These are phyloP conservation scores for Apolygus lucorum DNA, from an alignment of 1,140 invertebrate genomes.

Conservation along the genomic window DNA sequence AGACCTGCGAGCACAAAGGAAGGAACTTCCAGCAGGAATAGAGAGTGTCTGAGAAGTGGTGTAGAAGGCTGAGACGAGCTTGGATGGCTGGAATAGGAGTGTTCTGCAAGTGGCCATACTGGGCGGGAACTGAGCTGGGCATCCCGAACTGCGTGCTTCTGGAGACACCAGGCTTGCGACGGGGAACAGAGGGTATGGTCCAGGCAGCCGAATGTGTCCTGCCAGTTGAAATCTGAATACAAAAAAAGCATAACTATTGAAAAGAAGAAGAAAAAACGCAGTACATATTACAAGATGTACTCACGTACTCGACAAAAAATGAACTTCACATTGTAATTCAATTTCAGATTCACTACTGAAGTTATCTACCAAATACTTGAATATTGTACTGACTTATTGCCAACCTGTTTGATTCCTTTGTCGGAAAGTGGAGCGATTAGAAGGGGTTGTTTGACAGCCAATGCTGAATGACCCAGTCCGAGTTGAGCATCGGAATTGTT, in stretches of 20 bases:
- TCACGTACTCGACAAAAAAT: no score
- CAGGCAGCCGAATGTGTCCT: slow-evolving; percentile 55
- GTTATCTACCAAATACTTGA: no score
- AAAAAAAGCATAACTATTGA: no score
- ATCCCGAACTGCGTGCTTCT: slow-evolving; percentile 45
- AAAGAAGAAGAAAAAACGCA: no score
- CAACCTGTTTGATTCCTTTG: slow-evolving; percentile 50
- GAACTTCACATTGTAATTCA: no score
- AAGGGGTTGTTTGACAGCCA: slow-evolving; percentile 47
- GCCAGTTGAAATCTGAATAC: slow-evolving; percentile 48
- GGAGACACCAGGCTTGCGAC: slow-evolving; percentile 41
- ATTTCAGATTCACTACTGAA: no score
- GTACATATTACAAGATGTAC: no score
- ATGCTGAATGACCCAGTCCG: slow-evolving; percentile 48
- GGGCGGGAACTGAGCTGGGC: slow-evolving; percentile 46
- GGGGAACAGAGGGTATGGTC: slow-evolving; percentile 47
- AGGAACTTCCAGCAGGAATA: slow-evolving; percentile 55
- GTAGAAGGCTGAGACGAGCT: slow-evolving; percentile 48
- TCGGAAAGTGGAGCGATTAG: slow-evolving; percentile 46
- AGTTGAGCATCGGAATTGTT: slow-evolving; percentile 55
- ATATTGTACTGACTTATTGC: no score
- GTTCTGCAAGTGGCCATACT: slow-evolving; percentile 48
- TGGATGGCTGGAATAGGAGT: slow-evolving; percentile 46
- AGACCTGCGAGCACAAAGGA: slow-evolving; percentile 42
- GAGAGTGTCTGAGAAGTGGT: slow-evolving; percentile 54